Evolutionary conservation across 2,888 invertebrate species (phyloP), one percentile per base, ranked within the genome.

Genomic region (Eupithecia subumbrata): DNA sequence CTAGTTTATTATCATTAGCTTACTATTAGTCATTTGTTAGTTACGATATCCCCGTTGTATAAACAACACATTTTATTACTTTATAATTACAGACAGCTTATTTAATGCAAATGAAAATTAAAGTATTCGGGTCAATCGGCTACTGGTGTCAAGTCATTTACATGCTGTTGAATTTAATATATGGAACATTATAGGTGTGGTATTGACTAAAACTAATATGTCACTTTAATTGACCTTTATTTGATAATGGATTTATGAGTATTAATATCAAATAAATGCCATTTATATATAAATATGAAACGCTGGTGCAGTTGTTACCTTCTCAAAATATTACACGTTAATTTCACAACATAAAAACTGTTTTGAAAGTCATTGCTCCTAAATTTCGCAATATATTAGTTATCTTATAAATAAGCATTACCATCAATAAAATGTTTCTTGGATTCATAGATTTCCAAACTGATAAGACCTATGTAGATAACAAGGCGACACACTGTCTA

Each of bases 91-190:
- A 79, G 78, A 83, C 79, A 79, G 80, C 84, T 83, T 45, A 85
- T 86, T 86, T 84, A 84, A 87, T 87, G 86, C 81, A 85, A 87
- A 87, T 87, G 72, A 63, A 72, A 74, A 68, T 75, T 73, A 45
- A 75, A 73, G 70, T 60, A 77, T 74, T 74, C 73, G 71, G 74
- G 77, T 63, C 75, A 77, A 66, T 75, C 67, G 75, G 75, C 60
- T 77, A 74, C 70, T 64, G 74, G 73, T 77, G 74, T 71, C 75
- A 77, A 74, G 5, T 60, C 14, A 75, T 77, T 77, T 63, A 75
- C 72, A 75, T 77, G 45, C 52, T 71, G 70, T 66, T 74, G 72
- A 76, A 74, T 76, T 71, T 71, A 56, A 64, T 75, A 71, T 64
- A 73, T 71, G 74, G 52, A 63, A 71, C 67, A 63, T 56, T 72